Evolutionary conservation across 2,888 invertebrate species (phyloP).

Genomic region (Perizoma flavofasciatum): DNA sequence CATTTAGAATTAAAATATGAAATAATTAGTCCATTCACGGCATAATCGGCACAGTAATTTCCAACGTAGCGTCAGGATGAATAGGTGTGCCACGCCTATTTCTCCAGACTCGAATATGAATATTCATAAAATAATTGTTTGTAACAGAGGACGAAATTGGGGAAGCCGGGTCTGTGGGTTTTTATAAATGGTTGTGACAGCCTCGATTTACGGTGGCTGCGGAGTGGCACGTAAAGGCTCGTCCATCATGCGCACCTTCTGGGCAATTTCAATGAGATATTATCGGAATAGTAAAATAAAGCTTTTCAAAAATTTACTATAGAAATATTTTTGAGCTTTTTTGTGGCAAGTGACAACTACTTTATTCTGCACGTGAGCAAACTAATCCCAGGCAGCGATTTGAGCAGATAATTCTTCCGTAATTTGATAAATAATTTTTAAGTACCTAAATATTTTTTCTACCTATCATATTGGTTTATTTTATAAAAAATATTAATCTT

Average conservation of each 20-base stretch:
- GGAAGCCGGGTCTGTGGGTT: slow-evolving; percentile 46
- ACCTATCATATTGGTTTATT: too few relatives aligned
- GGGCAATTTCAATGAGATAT: slow-evolving; percentile 1
- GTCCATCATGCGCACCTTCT: slow-evolving; percentile 3
- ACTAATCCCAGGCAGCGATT: too few relatives aligned
- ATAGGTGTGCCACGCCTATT: slow-evolving; percentile 32
- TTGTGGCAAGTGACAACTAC: too few relatives aligned
- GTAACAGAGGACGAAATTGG: slow-evolving; percentile 50
- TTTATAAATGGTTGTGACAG: slow-evolving; percentile 58
- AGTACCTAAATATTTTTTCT: too few relatives aligned
- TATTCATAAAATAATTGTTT: slow-evolving; percentile 61
- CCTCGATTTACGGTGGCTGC: slow-evolving; percentile 52
- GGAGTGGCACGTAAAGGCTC: slow-evolving; percentile 11
- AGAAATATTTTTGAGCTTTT: too few relatives aligned
- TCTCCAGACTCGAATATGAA: slow-evolving; percentile 45
- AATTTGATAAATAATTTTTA: too few relatives aligned
- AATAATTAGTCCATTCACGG: slow-evolving; percentile 24
- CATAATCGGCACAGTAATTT: slow-evolving; percentile 29
- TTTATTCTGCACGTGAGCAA: too few relatives aligned
- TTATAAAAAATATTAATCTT: too few relatives aligned
- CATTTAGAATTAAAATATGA: neutral
- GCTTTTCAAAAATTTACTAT: too few relatives aligned
- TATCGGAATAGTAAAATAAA: neutral
- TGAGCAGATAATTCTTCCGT: too few relatives aligned
- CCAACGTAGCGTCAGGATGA: slow-evolving; percentile 27